Conservation (phyloP, 2,113 vertebrate species). For the Embiotoca jacksoni region DNA sequence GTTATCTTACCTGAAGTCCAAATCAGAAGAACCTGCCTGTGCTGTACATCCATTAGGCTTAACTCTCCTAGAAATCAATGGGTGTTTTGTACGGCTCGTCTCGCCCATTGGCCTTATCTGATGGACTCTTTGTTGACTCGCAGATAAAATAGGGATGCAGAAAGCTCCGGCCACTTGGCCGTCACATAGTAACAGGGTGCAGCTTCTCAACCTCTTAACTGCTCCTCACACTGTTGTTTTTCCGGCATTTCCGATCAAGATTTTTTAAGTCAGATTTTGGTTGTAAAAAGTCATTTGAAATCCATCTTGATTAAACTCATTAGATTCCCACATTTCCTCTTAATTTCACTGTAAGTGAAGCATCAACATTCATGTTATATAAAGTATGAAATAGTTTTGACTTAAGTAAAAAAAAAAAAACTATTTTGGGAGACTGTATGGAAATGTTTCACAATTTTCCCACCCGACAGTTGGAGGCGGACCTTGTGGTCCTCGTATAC, state of each 20-base stretch:
- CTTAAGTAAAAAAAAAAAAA: too few relatives aligned
- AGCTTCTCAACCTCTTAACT: conserved; percentile 27
- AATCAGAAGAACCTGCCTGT: conserved; percentile 23
- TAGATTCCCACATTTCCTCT: background rate
- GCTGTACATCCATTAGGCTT: conserved; percentile 53
- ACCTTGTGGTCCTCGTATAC: background rate
- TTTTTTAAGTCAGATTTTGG: background rate
- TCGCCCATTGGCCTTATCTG: conserved; percentile 59
- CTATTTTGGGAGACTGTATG: too few relatives aligned
- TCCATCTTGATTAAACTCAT: background rate
- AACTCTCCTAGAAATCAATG: conserved; percentile 74
- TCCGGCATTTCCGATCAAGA: background rate
- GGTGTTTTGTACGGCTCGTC: conserved; percentile 27
- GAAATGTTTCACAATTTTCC: background rate
- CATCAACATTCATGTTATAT: background rate
- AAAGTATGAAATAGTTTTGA: too few relatives aligned
- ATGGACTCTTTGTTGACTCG: conserved; percentile 74
- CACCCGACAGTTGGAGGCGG: background rate
- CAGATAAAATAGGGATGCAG: conserved; percentile 53
- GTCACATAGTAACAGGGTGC: conserved; percentile 71
- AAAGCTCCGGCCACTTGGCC: conserved; percentile 56
- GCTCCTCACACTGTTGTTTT: background rate
- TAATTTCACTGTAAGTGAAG: background rate
- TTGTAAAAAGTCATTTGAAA: background rate
- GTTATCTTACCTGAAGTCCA: conserved; percentile 73